Evolutionary conservation across 2,797 vertebrate genomes (phyloP).

Genomic region (Fundulus diaphanus): DNA sequence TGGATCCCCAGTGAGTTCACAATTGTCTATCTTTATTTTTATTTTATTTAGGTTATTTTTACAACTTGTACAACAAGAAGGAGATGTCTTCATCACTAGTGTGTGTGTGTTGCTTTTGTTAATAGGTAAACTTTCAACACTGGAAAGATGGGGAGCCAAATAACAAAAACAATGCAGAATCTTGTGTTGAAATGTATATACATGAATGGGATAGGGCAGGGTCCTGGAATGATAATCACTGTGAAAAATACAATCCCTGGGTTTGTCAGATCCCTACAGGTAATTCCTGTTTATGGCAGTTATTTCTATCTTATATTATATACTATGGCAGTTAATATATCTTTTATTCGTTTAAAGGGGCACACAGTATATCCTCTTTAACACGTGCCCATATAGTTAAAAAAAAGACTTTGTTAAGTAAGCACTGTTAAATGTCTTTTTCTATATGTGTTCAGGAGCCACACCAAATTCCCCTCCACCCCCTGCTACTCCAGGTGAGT

Average conservation of each 20-base stretch:
- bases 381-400: too few species aligned
- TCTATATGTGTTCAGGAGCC: constrained; percentile 70
- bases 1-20: constrained; percentile 85
- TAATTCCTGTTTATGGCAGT: constrained; percentile 41
- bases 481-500: constrained; percentile 22
- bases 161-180: constrained; percentile 85
- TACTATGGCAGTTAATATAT: too few species aligned
- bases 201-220: neutral
- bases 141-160: constrained; percentile 89
- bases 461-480: constrained; percentile 76
- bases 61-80: too few species aligned
- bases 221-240: constrained; percentile 87
- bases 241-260: constrained; percentile 81
- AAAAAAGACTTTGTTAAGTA: neutral
- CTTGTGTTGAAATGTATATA: constrained; percentile 78
- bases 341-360: too few species aligned
- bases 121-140: constrained; percentile 84
- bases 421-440: neutral
- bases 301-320: neutral
- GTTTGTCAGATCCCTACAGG: constrained; percentile 89
- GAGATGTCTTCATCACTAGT: too few species aligned
- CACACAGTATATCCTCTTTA: too few species aligned
- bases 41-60: too few species aligned
- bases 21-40: neutral
- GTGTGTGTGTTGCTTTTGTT: constrained; percentile 14